phyloP scores from a whole-genome alignment of 2,888 invertebrate species.

The Gortyna flavago region DNA sequence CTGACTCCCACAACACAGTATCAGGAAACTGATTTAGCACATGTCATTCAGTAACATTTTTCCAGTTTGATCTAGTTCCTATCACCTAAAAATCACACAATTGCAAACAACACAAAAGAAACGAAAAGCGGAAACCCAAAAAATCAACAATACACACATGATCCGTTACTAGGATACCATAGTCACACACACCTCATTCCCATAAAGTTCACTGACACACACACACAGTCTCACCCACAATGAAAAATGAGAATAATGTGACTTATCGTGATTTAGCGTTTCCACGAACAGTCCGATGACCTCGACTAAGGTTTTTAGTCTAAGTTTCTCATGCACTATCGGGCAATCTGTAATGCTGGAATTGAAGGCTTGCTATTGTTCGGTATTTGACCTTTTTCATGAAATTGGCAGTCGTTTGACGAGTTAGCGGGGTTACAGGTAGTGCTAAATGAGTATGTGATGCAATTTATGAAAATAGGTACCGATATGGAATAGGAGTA shows the following conservation, averaged over 20 bases:
- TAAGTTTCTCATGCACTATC: constrained; percentile 64
- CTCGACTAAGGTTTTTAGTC: constrained; percentile 56
- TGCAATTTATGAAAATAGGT: neutral
- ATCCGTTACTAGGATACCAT: constrained; percentile 54
- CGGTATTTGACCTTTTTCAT: constrained; percentile 58
- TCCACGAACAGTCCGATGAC: constrained; percentile 51
- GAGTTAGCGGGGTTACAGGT: constrained; percentile 8
- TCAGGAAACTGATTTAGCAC: neutral
- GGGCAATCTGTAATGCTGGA: constrained; percentile 56
- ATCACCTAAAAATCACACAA: constrained; percentile 30
- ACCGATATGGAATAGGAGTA: neutral
- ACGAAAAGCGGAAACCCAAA: constrained; percentile 43
- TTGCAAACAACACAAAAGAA: constrained; percentile 24
- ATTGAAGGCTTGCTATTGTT: constrained; percentile 63
- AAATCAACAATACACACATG: constrained; percentile 38
- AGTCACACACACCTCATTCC: constrained; percentile 48
- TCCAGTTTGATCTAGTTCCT: neutral
- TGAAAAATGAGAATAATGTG: constrained; percentile 44
- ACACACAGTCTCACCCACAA: constrained; percentile 20
- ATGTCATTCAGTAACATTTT: neutral
- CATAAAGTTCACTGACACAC: constrained; percentile 56
- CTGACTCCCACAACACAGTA: neutral
- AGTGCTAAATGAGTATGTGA: constrained; percentile 4
- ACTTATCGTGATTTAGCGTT: constrained; percentile 56
- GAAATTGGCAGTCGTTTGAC: constrained; percentile 35